Base-by-base conservation (phyloP, 2,113 vertebrate genomes). In the Chionodraco myersi region DNA sequence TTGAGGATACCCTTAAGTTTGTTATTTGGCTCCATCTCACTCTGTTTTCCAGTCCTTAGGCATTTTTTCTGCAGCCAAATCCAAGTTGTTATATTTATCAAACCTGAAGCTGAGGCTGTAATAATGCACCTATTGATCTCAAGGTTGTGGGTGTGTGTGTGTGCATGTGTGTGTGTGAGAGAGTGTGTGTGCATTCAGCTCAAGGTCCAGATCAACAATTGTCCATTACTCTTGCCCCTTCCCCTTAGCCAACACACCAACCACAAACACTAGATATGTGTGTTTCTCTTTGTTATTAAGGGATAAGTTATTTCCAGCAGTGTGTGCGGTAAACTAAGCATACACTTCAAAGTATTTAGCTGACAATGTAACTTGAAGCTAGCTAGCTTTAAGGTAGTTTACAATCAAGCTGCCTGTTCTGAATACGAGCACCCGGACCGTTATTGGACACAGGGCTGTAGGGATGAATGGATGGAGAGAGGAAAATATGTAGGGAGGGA, bases 121-220 rank as follows among this genome's bases (percentile, higher is more conserved):
- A 88, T 82, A 75, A 81, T 84, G 66, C 56, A 34, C 65, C 61
- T 88, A 79, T 88, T 84, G 86, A 88, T 88, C 72, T 65, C 16
- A 44, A 47, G 49, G 52, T 54, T 66, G n/a, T 70, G 66, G 66
- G 62, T 48, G 59, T 58, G 58, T 18, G 8, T 8, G 3, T 10
- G 15, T 60, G 8, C 7, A 15, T 58, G 53, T 41, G 36, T 18
- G 23, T 60, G 15, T 14, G 30, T 58, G 53, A 21, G 21, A 21
- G 21, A 21, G 53, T 16, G n/a, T 30, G 23, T 51, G 6, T 11
- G 54, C 34, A 57, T 54, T 83, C 62, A 56, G 54, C 77, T 52
- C 1, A 14, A 47, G 77, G 54, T 66, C 45, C 61, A 47, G 53
- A 72, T 83, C 61, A 66, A 66, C 80, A 67, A 67, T 53, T 71